Conservation (phyloP, 2,113 vertebrate species). For the human (Homo sapiens) region GRCh38 chrX:103183001-103183500, state of each 20-base stretch:
- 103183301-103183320: too few species aligned
- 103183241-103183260: not conserved
- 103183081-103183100: not conserved
- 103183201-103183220: not conserved
- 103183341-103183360: not conserved
- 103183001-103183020: not conserved
- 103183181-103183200: not conserved
- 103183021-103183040: not conserved
- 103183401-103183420: not conserved
- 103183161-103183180: not conserved
- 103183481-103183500: not conserved
- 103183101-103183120: not conserved
- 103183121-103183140: not conserved
- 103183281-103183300: not conserved
- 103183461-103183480: not conserved
- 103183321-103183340: not conserved
- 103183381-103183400: not conserved
- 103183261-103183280: not conserved
- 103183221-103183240: not conserved
- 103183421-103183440: not conserved
- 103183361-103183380: not conserved
- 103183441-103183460: not conserved
- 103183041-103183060: not conserved
- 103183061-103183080: not conserved
- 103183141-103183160: not conserved